Percentiles rank a stretch among this genome's conserved stretches.
Evolutionary conservation across 2,113 vertebrate species (phyloP).

Genomic region (Barbus barbus): DNA sequence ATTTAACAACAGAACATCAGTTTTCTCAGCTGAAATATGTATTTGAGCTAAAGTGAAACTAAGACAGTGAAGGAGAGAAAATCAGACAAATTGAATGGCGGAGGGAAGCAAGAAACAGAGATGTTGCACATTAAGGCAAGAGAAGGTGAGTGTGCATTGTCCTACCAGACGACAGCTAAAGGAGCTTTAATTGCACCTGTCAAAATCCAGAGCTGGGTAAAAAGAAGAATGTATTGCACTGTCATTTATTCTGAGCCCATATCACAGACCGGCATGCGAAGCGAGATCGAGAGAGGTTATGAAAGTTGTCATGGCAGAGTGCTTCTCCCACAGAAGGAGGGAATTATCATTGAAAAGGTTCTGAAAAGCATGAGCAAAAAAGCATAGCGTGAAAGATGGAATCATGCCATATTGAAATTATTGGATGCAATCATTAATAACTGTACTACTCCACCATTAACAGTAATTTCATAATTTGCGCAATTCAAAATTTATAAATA

Average conservation of each 20-base stretch:
- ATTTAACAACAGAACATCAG: conserved; percentile 37
- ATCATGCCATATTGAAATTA: neutral
- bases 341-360: conserved; percentile 23
- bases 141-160: conserved; percentile 44
- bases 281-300: conserved; percentile 31
- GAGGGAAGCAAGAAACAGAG: neutral
- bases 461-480: conserved; percentile 8
- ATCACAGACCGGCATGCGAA: conserved; percentile 23
- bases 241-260: conserved; percentile 36
- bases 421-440: conserved; percentile 3
- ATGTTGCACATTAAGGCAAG: neutral
- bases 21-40: conserved; percentile 8
- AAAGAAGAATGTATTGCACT: conserved; percentile 27
- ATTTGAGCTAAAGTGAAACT: neutral
- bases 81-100: neutral
- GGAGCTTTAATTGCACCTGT: conserved; percentile 52
- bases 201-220: conserved; percentile 44
- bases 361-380: neutral
- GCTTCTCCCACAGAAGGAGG: neutral
- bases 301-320: conserved; percentile 22
- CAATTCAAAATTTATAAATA: neutral
- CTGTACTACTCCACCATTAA: neutral
- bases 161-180: conserved; percentile 33
- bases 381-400: neutral
- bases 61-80: neutral